These are phyloP conservation scores for Resseliella maxima DNA, from an alignment of 2,888 invertebrate species.

Conservation along the genomic window DNA sequence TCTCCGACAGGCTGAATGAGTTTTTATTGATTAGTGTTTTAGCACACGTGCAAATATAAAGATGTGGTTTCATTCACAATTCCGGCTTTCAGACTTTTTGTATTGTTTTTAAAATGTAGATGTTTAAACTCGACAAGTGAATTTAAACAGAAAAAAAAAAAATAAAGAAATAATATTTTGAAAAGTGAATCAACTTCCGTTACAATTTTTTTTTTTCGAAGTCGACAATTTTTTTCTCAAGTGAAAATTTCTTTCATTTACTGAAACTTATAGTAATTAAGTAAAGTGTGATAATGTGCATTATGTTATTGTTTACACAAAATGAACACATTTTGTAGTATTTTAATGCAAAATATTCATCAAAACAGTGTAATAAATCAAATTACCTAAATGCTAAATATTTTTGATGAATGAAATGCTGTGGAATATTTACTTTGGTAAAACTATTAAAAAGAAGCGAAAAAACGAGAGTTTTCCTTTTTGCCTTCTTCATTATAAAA, in stretches of 20 bases:
- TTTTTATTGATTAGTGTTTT: slow-evolving; percentile 41
- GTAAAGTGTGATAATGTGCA: background rate
- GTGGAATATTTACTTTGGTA: background rate
- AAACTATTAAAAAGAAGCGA: background rate
- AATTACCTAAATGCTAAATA: background rate
- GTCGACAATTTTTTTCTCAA: too few relatives aligned
- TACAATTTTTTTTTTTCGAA: too few relatives aligned
- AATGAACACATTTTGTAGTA: too few relatives aligned
- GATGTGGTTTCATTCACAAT: background rate
- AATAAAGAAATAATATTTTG: too few relatives aligned
- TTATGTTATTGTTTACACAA: background rate
- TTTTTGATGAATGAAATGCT: background rate
- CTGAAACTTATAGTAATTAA: too few relatives aligned
- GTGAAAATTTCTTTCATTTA: background rate
- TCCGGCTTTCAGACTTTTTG: too few relatives aligned
- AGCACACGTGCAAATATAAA: slow-evolving; percentile 3
- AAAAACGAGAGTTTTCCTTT: background rate
- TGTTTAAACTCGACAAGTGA: too few relatives aligned
- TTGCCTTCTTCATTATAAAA: background rate
- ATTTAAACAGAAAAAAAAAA: too few relatives aligned
- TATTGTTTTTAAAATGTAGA: too few relatives aligned
- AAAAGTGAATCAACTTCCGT: background rate
- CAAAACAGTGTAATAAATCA: background rate
- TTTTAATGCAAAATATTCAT: background rate
- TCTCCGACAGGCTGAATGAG: background rate